Base-by-base conservation (phyloP, 2,888 invertebrate species). In the Seira musarum region DNA sequence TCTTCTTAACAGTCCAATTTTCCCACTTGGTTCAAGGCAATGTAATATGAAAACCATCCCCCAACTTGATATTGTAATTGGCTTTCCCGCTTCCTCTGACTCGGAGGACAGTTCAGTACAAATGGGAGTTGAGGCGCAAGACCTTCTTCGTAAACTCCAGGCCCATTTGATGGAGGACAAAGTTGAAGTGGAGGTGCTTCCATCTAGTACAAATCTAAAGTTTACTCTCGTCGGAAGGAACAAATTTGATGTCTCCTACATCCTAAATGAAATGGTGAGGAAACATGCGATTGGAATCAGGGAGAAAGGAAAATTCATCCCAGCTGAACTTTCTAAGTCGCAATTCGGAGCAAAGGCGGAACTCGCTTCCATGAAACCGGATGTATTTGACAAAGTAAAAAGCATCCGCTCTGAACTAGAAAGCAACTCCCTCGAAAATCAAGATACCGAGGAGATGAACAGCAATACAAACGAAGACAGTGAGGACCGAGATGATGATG, bases 181-280 rank as follows among this genome's bases (percentile, higher is more conserved):
- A n/a, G 85, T 86, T 15, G 89, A 93, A 88, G 87, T 92, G 84
- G 87, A 90, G 68, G 88, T 91, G 77, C 88, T 91, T 89, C 87
- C 90, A 0, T 92, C 92, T 80, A 90, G 90, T 0, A 85, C 84
- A n/a, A 82, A 80, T 49, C 61, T 85, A 1, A 57, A 80, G 0
- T 93, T 93, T 74, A 90, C 93, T 64, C 89, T 96, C 2, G 90
- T 92, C 76, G 94, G 95, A 2, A 91, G 92, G 0, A 92, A 92
- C 84, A 94, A 95, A 87, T 93, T 94, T 0, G 95, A 95, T 88
- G 91, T 94, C 53, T 93, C 95, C 0, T 95, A 93, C 87, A 92
- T 93, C 87, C 90, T 96, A 63, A 95, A 95, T 88, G 93, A 94
- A 88, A 66, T 84, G 71, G 83, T 85, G 1, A 83, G 78, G 63